Evolutionary conservation across 2,888 invertebrate species (phyloP), one percentile per base, ranked within the genome.

Genomic region (Folsomia manolachei): DNA sequence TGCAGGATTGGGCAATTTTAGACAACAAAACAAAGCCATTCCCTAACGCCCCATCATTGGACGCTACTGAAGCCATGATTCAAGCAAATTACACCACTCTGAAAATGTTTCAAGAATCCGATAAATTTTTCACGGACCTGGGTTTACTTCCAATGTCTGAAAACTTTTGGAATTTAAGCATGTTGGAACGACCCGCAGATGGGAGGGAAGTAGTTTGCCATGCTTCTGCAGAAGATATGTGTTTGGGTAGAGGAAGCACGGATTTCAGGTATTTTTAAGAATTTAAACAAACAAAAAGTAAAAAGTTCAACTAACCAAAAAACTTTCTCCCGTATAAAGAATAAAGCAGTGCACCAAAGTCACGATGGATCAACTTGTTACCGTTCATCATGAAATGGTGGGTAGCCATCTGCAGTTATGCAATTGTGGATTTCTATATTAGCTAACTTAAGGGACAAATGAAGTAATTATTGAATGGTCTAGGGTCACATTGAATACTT

Each of bases 351-450:
- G 84, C 69, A 82, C 84, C 0, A 78, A 81, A 27, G 79, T 82
- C 2, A 82, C 74, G 2, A 82, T 82, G 82, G 80, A 81, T 27
- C 81, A 83, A 63, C 71, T 84, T 2, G 77, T 82, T 21, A 73
- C 93, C 0, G 91, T 92, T 0, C 95, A 95, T 81, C 95, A 95
- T 81, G 95, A 95, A 85, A 91, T 92, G 90, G 92, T 92, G 2
- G n/a, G 19, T 14, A 51, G n/a, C n/a, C n/a, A n/a, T n/a, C n/a
- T n/a, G 18, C 51, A 51, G 51, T 11, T 18, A 11, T 51, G 51
- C 18, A 51, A 51, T 51, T 11, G 51, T 51, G 9, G 9, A 9
- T 51, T 9, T 51, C 18, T 51, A 51, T 51, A 51, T 51, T n/a
- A n/a, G n/a, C n/a, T n/a, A n/a, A n/a, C 9, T 51, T 51, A 51